Evolutionary conservation across 2,888 invertebrate genomes (phyloP), one percentile per base, ranked within the genome.

Genomic region (Helobdella robusta): DNA sequence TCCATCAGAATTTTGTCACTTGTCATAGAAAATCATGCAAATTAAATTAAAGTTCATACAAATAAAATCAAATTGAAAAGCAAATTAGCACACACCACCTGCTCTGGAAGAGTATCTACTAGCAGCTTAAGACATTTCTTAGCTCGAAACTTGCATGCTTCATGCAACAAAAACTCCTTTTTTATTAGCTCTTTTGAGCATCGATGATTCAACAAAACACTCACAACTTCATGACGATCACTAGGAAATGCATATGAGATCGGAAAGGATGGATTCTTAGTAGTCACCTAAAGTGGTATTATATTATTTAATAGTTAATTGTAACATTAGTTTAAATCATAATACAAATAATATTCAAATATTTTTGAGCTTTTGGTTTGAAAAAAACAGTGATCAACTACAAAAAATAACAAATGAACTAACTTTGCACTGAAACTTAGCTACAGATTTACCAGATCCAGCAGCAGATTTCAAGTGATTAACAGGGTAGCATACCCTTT

Each of bases 401-500:
- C n/a, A n/a, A n/a, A n/a, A n/a, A n/a, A n/a, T n/a, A n/a, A n/a
- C n/a, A n/a, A n/a, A n/a, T n/a, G 23, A 4, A 30, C 5, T 11
- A 1, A 66, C 72, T 74, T 68, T 64, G 74, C 73, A 72, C 62
- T 72, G 70, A 18, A 71, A 70, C 48, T 70, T 68, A 35, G 71
- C 64, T 20, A 67, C 60, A 25, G 62, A 60, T 4, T 67, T 70
- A 8, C 66, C 62, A 0, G 73, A 72, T 8, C 69, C 84, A 74
- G 87, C 87, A 4, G 85, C 83, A 8, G 86, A 68, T 18, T 71
- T 60, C 46, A 58, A 34, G 66, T 70, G 70, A 15, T 68, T 58
- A 4, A 70, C 85, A 0, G 87, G 87, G 82, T 86, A 87, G 75
- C 87, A 88, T 85, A 88, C 85, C 25, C 87, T 81, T 0, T 86